These are phyloP conservation scores for Strix occidentalis DNA, from an alignment of 2,797 vertebrate genomes.

Conservation along the genomic window DNA sequence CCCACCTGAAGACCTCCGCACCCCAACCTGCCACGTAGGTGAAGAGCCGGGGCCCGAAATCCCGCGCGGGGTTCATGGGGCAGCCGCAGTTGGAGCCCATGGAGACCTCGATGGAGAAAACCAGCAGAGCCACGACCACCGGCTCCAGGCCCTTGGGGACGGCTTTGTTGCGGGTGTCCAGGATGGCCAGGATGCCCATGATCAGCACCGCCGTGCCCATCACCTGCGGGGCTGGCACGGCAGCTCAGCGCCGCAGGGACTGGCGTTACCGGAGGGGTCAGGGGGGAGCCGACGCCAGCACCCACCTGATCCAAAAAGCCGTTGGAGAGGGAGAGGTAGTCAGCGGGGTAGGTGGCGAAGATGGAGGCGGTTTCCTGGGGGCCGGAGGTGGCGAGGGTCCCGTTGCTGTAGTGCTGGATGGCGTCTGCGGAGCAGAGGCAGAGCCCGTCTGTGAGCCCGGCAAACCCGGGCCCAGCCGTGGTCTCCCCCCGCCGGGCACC, in stretches of 20 bases:
- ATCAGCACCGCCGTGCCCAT: conserved; percentile 83
- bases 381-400: conserved; percentile 78
- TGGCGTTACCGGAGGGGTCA: fast-evolving
- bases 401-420: conserved; percentile 80
- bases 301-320: conserved; percentile 85
- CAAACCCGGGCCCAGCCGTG: fast-evolving
- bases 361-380: conserved; percentile 86
- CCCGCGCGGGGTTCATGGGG: conserved; percentile 88
- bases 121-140: conserved; percentile 75
- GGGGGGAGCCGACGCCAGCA: too few species aligned
- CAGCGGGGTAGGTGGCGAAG: conserved; percentile 85
- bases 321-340: conserved; percentile 69
- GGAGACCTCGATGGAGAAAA: conserved; percentile 79
- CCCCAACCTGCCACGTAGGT: conserved; percentile 87
- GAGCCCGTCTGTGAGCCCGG: fast-evolving
- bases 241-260: fast-evolving
- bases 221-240: conserved; percentile 49
- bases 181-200: conserved; percentile 78
- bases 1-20: conserved; percentile 87
- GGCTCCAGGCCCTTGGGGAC: conserved; percentile 80
- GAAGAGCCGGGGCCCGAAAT: conserved; percentile 88
- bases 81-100: conserved; percentile 84
- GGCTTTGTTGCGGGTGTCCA: conserved; percentile 78
- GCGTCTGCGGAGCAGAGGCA: conserved; percentile 73
- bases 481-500: fast-evolving